phyloP scores from a whole-genome alignment of 1,140 invertebrate genomes.

The Drosophila watanabei region DNA sequence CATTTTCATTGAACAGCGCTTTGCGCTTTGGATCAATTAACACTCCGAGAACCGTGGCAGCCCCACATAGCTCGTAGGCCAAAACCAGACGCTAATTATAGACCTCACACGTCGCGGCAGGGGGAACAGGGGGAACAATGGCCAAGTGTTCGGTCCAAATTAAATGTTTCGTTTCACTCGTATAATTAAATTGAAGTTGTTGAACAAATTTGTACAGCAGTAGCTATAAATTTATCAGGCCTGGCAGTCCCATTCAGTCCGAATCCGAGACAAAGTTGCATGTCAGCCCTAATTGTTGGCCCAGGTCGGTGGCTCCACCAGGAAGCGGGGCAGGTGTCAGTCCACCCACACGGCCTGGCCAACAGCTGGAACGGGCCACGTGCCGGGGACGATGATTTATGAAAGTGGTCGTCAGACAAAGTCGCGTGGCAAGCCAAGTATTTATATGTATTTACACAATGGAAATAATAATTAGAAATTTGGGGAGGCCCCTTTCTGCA shows the following conservation, averaged over 20 bases:
- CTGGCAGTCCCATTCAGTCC: conserved; percentile 27
- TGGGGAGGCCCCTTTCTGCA: background rate
- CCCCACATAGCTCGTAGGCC: conserved; percentile 16
- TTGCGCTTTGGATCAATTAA: conserved; percentile 55
- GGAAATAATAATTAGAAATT: conserved; percentile 57
- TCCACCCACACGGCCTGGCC: conserved; percentile 12
- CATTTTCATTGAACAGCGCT: conserved; percentile 18
- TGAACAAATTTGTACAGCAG: conserved; percentile 74
- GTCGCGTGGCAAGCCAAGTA: conserved; percentile 38
- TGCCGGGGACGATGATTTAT: conserved; percentile 45
- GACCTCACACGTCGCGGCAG: conserved; percentile 27
- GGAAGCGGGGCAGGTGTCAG: conserved; percentile 40
- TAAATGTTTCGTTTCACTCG: conserved; percentile 64
- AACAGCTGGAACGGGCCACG: conserved; percentile 23
- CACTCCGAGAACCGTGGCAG: conserved; percentile 42
- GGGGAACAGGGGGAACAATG: background rate
- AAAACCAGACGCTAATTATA: conserved; percentile 68
- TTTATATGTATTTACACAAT: conserved; percentile 32
- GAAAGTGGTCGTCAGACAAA: conserved; percentile 10
- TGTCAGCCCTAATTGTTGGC: conserved; percentile 71
- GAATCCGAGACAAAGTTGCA: conserved; percentile 63
- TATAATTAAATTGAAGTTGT: conserved; percentile 78
- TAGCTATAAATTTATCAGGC: conserved; percentile 73
- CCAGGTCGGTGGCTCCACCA: conserved; percentile 22
- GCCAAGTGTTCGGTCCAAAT: conserved; percentile 34